Percentiles rank a stretch among this genome's conserved stretches.
These are phyloP conservation scores for Metaphire vulgaris DNA, from an alignment of 1,140 invertebrate genomes.

Conservation along the genomic window DNA sequence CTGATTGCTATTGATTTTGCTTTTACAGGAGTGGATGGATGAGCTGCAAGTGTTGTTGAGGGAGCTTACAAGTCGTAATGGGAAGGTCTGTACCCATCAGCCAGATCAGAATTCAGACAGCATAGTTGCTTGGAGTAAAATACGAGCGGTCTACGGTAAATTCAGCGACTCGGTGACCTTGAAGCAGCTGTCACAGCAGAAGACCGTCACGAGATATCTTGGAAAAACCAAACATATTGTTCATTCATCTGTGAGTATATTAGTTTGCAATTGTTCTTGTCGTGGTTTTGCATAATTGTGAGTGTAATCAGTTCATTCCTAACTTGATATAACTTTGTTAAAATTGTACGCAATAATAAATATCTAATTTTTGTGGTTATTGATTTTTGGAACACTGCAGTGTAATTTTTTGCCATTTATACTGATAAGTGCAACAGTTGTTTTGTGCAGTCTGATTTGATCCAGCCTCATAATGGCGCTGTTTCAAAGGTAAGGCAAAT, in stretches of 20 bases:
- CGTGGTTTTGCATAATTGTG: no score
- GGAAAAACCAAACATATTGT: slow-evolving; percentile 32
- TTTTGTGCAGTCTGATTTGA: no score
- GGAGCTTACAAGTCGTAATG: slow-evolving; percentile 33
- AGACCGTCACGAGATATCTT: slow-evolving; percentile 32
- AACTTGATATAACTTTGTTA: no score
- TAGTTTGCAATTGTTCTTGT: no score
- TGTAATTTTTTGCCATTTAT: no score
- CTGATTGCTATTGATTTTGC: slow-evolving; percentile 8
- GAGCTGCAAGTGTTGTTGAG: slow-evolving; percentile 33
- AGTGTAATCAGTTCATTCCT: no score
- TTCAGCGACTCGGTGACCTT: slow-evolving; percentile 29
- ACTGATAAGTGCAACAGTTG: no score
- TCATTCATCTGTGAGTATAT: slow-evolving; percentile 32
- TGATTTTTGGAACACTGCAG: no score
- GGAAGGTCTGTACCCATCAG: slow-evolving; percentile 31
- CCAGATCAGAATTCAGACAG: slow-evolving; percentile 35
- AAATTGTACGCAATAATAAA: no score
- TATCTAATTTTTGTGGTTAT: no score
- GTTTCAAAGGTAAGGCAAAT: no score
- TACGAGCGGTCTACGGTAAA: slow-evolving; percentile 38
- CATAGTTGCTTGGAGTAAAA: slow-evolving; percentile 35
- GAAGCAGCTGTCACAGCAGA: slow-evolving; percentile 28
- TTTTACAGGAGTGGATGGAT: slow-evolving; percentile 38
- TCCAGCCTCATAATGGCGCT: no score